Evolutionary conservation across 37 sponge, comb jelly and placozoan species (phyloP), one percentile per base, ranked within the genome.

Genomic region (Aplysina aerophoba): DNA sequence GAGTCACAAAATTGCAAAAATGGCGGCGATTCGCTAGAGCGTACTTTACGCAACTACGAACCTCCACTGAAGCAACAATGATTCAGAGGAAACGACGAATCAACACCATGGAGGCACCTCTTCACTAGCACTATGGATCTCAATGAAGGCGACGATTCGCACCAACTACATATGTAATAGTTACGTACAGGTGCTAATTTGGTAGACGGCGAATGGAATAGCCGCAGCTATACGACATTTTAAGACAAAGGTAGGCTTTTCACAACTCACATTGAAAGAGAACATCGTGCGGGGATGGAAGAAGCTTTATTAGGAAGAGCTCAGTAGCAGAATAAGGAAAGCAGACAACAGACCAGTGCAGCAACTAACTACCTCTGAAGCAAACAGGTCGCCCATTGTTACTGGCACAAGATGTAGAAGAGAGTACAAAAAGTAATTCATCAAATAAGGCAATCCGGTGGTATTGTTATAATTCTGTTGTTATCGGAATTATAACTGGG

Each of bases 331-430:
- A 55, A 54, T 13, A 55, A 55, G 58, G 34, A 14, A 19, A n/a
- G 55, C 55, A 36, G 59, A 50, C 12, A 59, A 80, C 21, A 25
- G 6, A 6, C 34, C 81, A 24, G 11, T 80, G 3, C 22, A 24
- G 21, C 31, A 20, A 34, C n/a, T n/a, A n/a, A n/a, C 59, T 80
- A 4, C 81, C 81, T 21, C 20, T 36, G 24, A 54, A 33, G 55
- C 58, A 22, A 20, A 59, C 6, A 25, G 81, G 81, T 28, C 81
- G 59, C 55, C 81, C 81, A 28, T 55, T 80, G 37, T 33, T 80
- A 33, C 59, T 80, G 59, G 59, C 59, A 59, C 27, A 4, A 25
- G 27, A 22, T 62, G 63, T 62, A 62, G 63, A 62, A 62, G 12
- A 62, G 25, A 62, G 59, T 20, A 20, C 59, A 57, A 17, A 57